These are phyloP conservation scores for Numenius arquata DNA, from an alignment of 2,113 vertebrate genomes.

Conservation along the genomic window DNA sequence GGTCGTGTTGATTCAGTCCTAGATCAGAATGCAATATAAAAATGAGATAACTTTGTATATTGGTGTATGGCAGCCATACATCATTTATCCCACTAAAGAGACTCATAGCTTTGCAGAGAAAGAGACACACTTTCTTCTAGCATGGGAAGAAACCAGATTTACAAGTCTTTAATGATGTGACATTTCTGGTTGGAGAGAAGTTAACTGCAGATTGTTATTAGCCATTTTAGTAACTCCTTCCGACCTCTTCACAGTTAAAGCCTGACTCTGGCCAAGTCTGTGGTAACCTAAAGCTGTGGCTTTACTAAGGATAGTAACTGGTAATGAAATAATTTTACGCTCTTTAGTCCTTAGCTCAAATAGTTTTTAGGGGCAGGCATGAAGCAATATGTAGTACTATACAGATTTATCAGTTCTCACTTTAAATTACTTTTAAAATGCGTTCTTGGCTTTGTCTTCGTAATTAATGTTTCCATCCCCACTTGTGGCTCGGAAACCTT, in stretches of 20 bases:
- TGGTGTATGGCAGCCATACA: background rate
- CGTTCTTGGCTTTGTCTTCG: background rate
- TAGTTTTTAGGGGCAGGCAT: background rate
- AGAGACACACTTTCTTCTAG: background rate
- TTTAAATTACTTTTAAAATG: background rate
- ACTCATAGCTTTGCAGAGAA: background rate
- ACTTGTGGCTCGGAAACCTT: background rate
- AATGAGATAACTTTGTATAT: background rate
- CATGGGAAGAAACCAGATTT: background rate
- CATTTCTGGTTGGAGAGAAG: background rate
- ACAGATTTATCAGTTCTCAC: constrained; percentile 16
- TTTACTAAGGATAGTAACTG: background rate
- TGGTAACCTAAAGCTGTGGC: background rate
- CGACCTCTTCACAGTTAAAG: background rate
- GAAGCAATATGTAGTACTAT: background rate
- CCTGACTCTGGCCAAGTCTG: background rate
- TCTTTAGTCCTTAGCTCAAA: background rate
- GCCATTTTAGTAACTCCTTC: background rate
- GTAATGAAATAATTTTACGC: background rate
- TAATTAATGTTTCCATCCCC: constrained; percentile 25
- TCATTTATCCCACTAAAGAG: background rate
- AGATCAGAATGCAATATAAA: background rate
- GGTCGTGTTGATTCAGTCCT: background rate
- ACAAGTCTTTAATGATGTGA: background rate
- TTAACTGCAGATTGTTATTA: background rate